Base-by-base conservation (phyloP, 2,113 vertebrate species). In the Odontesthes bonariensis region DNA sequence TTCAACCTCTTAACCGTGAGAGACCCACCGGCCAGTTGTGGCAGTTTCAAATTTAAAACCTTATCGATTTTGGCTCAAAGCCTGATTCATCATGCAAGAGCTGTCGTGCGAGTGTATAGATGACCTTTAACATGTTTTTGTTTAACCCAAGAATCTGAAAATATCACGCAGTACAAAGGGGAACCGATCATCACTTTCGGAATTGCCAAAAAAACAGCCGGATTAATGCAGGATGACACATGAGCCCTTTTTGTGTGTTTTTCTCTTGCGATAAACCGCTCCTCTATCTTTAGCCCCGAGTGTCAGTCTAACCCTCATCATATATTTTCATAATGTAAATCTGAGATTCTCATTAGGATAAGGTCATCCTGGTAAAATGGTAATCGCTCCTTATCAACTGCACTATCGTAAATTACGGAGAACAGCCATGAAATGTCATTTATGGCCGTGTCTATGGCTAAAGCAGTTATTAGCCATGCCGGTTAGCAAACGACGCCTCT, bases 381-480 rank as follows among this genome's bases (percentile, higher is more conserved):
- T 87, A 81, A 88, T 88, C 67, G 27, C 84, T 75, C 70, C 76
- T 74, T 81, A 83, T 89, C 85, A 79, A 68, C 73, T 13, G 63
- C 73, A 23, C 71, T 6, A 19, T 75, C 73, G 75, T 81, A 82
- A 82, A 91, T 90, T 83, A 87, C 78, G 79, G 66, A 76, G 71
- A 87, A 49, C 69, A 84, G 81, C 82, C 75, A 59, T 83, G 81
- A 87, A 83, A 87, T 80, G 52, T 81, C 89, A 83, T 84, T 75
- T 77, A 77, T 79, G 80, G 75, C 69, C 7, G 73, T 27, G 63
- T 76, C 64, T 57, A 8, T 40, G 73, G 83, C 78, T 68, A 59
- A 58, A 63, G 74, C 68, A 6, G 83, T 74, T 76, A 82, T 92
- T 87, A 80, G 77, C 77, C 73, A 60, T 53, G 70, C 75, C 57